phyloP scores from a whole-genome alignment of 2,113 vertebrate genomes.

The Mesitornis unicolor region DNA sequence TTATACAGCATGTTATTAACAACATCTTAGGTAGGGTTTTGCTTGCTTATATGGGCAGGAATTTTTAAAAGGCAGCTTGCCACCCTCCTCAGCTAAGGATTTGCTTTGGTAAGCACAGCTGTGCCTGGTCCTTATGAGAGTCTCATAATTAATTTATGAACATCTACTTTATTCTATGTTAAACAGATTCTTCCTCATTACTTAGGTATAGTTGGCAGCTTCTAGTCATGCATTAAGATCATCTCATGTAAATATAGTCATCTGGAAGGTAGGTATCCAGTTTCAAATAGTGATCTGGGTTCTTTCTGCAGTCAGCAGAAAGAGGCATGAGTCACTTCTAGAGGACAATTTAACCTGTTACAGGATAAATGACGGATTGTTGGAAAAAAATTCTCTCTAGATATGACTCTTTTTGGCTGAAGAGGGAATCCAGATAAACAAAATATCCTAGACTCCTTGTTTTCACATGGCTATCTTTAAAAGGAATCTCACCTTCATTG shows the following conservation, averaged over 20 bases:
- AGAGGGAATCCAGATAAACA: background rate
- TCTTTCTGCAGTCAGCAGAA: background rate
- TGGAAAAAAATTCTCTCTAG: background rate
- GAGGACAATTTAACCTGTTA: background rate
- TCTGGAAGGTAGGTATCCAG: background rate
- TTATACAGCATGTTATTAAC: background rate
- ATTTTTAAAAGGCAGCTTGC: background rate
- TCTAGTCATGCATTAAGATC: conserved; percentile 2
- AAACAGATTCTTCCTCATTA: conserved; percentile 31
- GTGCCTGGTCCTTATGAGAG: background rate
- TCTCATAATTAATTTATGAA: conserved; percentile 30
- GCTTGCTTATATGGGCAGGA: background rate
- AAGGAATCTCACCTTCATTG: background rate
- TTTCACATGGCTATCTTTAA: background rate
- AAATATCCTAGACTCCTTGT: background rate
- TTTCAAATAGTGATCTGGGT: background rate
- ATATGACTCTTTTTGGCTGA: background rate
- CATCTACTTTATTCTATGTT: background rate
- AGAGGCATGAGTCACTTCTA: background rate
- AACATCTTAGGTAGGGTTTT: background rate
- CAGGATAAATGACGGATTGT: background rate
- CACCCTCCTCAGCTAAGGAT: background rate
- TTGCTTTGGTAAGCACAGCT: background rate
- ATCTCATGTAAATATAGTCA: background rate
- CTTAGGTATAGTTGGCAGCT: background rate